Percentiles rank a stretch among this genome's conserved stretches.
These are phyloP conservation scores for Porphyrio hochstetteri DNA, from an alignment of 2,113 vertebrate species.

Conservation along the genomic window DNA sequence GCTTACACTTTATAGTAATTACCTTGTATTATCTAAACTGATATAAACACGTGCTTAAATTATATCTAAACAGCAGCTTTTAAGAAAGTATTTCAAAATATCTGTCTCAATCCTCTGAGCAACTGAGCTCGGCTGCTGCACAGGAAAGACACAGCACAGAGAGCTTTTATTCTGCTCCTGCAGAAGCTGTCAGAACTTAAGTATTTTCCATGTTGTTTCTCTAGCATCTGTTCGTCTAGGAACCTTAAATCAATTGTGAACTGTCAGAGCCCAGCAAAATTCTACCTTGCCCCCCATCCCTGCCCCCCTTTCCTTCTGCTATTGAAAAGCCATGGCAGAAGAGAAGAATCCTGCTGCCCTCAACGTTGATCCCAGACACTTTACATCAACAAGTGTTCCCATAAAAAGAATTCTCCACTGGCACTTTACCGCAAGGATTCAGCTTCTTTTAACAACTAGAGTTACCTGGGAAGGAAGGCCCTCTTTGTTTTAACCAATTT, in stretches of 20 bases:
- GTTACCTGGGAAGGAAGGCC: not conserved
- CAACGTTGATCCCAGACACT: not conserved
- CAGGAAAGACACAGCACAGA: not conserved
- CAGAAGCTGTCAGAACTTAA: conserved; percentile 18
- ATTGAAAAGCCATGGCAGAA: not conserved
- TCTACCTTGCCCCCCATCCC: not conserved
- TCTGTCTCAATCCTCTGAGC: not conserved
- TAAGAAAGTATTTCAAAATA: not conserved
- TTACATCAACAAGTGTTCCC: not conserved
- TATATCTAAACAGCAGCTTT: not conserved
- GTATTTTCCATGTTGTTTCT: not conserved
- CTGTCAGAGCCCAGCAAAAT: not conserved
- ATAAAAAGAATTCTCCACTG: conserved; percentile 14
- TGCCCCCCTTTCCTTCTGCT: not conserved
- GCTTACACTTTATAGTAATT: not conserved
- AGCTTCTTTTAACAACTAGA: not conserved
- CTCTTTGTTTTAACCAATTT: not conserved
- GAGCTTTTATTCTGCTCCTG: not conserved
- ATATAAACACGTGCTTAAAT: not conserved
- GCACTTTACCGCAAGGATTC: not conserved
- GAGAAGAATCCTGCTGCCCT: not conserved
- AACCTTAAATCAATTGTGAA: conserved; percentile 35
- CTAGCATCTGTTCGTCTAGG: not conserved
- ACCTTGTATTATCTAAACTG: not conserved
- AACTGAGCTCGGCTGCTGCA: not conserved